Evolutionary conservation across 2,113 vertebrate species (phyloP), one percentile per base, ranked within the genome.

Genomic region (Catharus bicknelli): DNA sequence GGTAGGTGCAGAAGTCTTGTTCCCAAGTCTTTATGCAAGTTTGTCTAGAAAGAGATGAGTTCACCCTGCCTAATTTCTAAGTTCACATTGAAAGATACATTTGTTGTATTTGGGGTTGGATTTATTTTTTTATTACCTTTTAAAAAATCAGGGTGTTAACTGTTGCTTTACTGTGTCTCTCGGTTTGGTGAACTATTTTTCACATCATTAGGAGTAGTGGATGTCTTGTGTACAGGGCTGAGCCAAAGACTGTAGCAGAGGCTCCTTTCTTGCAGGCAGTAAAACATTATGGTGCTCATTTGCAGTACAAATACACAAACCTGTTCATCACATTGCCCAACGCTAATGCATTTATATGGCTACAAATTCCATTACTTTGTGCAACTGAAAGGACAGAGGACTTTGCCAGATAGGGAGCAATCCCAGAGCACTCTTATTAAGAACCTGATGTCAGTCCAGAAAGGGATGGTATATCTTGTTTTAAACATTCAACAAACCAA

Each of bases 161-260:
- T 69, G 70, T 92, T 96, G 86, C 63, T 95, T 86, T 77, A 36
- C 38, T 72, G 34, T 86, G 78, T 87, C 68, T 95, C 90, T 94
- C 23, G 32, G 83, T 93, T 93, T 93, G 91, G 73, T 88, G 94
- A 96, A 89, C 72, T 86, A 62, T 93, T 96, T 94, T 96, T 94
- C 73, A 40, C 59, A 73, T 64, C 75, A 90, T 84, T 82, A 88
- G 88, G 76, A 95, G 70, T 69, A 92, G 62, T 8, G 82, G 88
- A 50, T 86, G 61, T 95, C 76, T 89, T 91, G 47, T 86, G 45
- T 62, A 58, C 48, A 45, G 40, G 53, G 57, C 73, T 69, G 87
- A 92, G 75, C 50, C 83, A 93, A 95, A 90, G 63, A 59, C 81
- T 86, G 88, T 83, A 94, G 88, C 83, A 86, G 53, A 91, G 88